A percentile compares a stretch with the other conserved stretches of the same genome.
Evolutionary conservation across 35 echinoderm and acorn worm species (phyloP).

Genomic region (Acanthaster planci): DNA sequence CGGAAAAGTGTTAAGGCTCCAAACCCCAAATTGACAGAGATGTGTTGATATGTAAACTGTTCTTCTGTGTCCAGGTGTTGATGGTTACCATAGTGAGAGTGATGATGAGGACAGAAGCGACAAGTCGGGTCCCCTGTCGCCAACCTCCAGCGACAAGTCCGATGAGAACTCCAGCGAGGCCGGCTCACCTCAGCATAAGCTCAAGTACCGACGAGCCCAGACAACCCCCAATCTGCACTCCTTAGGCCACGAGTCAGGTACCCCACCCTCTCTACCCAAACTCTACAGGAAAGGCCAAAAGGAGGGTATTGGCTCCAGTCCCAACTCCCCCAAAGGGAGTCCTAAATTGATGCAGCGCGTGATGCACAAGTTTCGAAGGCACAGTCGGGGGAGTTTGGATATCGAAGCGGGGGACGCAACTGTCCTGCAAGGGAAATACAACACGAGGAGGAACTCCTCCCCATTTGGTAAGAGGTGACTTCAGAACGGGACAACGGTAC

Average conservation of each 20-base stretch:
- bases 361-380: background rate
- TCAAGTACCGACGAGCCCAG: background rate
- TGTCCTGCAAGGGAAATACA: background rate
- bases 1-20: background rate
- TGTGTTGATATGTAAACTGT: too few relatives aligned
- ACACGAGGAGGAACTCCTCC: background rate
- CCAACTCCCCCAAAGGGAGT: conserved; percentile 4
- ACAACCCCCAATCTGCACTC: too few relatives aligned
- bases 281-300: background rate
- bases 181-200: background rate
- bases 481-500: too few relatives aligned
- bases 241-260: background rate
- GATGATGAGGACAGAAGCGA: conserved; percentile 20
- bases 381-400: background rate
- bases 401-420: background rate
- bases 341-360: conserved; percentile 16
- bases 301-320: background rate
- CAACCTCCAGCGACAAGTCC: background rate
- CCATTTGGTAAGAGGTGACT: conserved; percentile 26
- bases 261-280: background rate
- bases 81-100: conserved; percentile 29
- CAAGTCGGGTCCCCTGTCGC: background rate
- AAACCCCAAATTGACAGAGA: background rate
- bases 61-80: background rate
- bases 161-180: background rate